Base-by-base conservation (phyloP, 2,888 invertebrate species). In the Dryobotodes eremita region DNA sequence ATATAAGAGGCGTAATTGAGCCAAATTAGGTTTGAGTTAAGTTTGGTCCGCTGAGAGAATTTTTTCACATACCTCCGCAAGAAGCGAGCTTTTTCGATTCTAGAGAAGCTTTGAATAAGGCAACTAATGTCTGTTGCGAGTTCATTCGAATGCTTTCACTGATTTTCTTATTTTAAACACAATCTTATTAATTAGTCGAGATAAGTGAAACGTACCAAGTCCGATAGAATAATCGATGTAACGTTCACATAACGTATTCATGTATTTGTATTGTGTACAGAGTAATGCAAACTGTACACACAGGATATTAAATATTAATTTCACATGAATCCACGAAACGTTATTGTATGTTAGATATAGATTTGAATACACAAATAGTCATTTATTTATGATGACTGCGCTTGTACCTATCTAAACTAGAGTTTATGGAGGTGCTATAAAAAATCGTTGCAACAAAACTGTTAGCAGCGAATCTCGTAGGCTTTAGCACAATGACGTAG, bases 21-120 rank as follows among this genome's bases (percentile, higher is more conserved):
- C 85, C 87, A 91, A 93, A 92, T 93, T 90, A 90, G 92, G 89
- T 92, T 93, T 91, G 86, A 91, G 91, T 90, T 93, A 90, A 88
- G 91, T 92, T 90, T 87, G 83, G 90, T 91, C 87, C 80, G 88
- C 84, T 79, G 83, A 90, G 86, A 89, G 83, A 90, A 89, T 90
- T 91, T 90, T 90, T 36, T 36, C 31, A 36, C 31, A 36, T 91
- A 93, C 91, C 94, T 91, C 94, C 91, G 92, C 91, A 91, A 92
- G 89, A 92, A 92, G 92, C 87, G 91, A 93, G 92, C 87, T 90
- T 90, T 90, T 93, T 92, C 88, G 87, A 92, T 92, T 91, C 89
- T 87, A 86, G 87, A 90, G 88, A 84, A 92, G 91, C 91, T 93
- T 93, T 88, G 75, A 89, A 87, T 81, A 75, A 75, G 89, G 90